Base-by-base conservation (phyloP, 2,888 invertebrate species). In the Idaea aversata region DNA sequence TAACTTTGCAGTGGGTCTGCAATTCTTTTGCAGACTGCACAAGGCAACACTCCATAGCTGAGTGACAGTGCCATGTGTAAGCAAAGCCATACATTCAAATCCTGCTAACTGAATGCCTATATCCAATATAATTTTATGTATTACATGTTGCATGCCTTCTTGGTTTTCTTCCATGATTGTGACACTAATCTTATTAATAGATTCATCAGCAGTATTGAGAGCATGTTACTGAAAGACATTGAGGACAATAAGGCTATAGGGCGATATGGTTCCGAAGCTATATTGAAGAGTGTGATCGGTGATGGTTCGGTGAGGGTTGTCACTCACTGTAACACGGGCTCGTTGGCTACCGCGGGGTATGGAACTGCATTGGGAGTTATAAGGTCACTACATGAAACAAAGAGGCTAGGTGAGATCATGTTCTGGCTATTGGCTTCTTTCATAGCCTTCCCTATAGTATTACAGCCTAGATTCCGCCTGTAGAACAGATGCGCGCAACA, bases 321-420 rank as follows among this genome's bases (percentile, higher is more conserved):
- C 64, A 99, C 99, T 3, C 99, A 99, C 85, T 99, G 99, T 88
- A 99, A 99, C 88, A 99, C 99, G 1, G 99, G 99, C 0, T 98
- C 99, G 4, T 93, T 99, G 77, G 99, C 99, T 1, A 99, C 99
- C 5, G 98, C 98, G 61, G 99, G 98, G 59, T 94, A 98, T 90
- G 99, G 99, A 25, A 99, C 99, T 15, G 99, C 99, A 13, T 93
- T 99, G 75, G 99, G 99, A 82, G 98, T 99, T 47, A 96, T 99
- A 73, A 95, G 99, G 72, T 95, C 96, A 65, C 93, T 99, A 65
- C 95, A 96, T 81, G 94, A 94, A 70, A 87, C 93, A 71, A 95
- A 95, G 79, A 94, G 94, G 87, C 92, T 97, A 78, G 96, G 97
- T 97, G 88, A 91, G 86, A 64, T 16, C 5, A 57, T 66, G 62